Conservation (phyloP, 1,140 invertebrate genomes). For the Drosophila ananassae region DNA sequence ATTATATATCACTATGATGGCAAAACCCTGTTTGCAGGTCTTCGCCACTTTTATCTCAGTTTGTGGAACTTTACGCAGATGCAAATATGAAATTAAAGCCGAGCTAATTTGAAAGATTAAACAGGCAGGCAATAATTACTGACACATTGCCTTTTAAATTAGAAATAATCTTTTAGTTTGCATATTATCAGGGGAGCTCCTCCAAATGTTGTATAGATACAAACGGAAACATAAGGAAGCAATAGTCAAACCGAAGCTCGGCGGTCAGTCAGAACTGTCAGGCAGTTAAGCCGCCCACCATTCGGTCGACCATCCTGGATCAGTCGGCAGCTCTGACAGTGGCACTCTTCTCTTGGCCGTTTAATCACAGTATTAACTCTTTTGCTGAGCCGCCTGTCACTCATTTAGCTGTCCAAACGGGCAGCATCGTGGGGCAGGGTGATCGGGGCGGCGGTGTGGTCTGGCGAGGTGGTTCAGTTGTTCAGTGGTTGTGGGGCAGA, state of each 20-base stretch:
- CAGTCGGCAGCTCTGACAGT: slow-evolving; percentile 58
- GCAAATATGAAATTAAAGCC: not conserved
- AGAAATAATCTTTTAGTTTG: not conserved
- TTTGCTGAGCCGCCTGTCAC: slow-evolving; percentile 82
- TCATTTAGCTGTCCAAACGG: slow-evolving; percentile 49
- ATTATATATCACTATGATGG: slow-evolving; percentile 24
- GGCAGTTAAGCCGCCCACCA: slow-evolving; percentile 68
- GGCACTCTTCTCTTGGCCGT: slow-evolving; percentile 69
- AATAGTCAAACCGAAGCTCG: slow-evolving; percentile 8
- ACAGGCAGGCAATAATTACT: not conserved
- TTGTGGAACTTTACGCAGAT: not conserved
- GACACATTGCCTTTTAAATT: not conserved
- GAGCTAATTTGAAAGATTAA: not conserved
- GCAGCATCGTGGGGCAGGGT: not conserved
- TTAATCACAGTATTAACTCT: slow-evolving; percentile 84
- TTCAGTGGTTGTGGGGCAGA: slow-evolving; percentile 24
- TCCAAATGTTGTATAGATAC: not conserved
- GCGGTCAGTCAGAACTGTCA: slow-evolving; percentile 57
- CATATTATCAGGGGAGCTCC: not conserved
- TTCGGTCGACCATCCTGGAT: slow-evolving; percentile 34
- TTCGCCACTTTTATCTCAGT: slow-evolving; percentile 27
- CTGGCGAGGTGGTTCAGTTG: slow-evolving; percentile 2
- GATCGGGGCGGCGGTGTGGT: too few species aligned
- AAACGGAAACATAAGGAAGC: not conserved
- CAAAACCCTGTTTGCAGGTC: slow-evolving; percentile 32